A percentile compares a stretch with the other conserved stretches of the same genome.
Evolutionary conservation across 2,113 vertebrate genomes (phyloP).

Genomic region (Dendropsophus ebraccatus): DNA sequence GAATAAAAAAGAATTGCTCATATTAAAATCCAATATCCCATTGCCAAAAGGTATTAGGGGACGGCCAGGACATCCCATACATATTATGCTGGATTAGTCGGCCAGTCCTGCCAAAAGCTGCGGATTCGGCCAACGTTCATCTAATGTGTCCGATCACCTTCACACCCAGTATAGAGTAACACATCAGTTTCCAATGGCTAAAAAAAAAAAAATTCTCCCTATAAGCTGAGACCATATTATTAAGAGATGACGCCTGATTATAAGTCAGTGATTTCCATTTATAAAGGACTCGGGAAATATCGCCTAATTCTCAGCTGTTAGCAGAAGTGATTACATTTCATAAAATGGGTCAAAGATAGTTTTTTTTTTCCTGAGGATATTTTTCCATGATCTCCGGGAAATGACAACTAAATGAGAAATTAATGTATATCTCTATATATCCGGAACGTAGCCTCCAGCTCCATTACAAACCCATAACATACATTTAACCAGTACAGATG

Average conservation of each 20-base stretch:
- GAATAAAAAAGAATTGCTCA: too few relatives aligned
- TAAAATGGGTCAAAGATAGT: constrained; percentile 33
- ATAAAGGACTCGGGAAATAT: constrained; percentile 13
- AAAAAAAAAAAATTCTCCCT: neutral
- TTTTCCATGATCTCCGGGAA: constrained; percentile 21
- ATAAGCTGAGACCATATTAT: neutral
- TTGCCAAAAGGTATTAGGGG: neutral
- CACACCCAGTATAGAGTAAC: neutral
- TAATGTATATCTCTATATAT: constrained; percentile 33
- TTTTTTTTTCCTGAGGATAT: constrained; percentile 30
- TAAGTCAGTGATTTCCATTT: neutral
- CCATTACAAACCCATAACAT: neutral
- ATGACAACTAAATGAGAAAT: constrained; percentile 50
- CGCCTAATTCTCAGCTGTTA: constrained; percentile 10
- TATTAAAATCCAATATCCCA: too few relatives aligned
- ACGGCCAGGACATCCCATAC: neutral
- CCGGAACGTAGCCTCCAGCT: neutral
- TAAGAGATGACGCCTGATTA: neutral
- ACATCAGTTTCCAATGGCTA: neutral
- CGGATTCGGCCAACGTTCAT: too few relatives aligned
- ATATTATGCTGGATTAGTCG: too few relatives aligned
- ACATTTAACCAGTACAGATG: neutral
- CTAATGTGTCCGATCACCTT: too few relatives aligned
- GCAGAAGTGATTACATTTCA: constrained; percentile 22
- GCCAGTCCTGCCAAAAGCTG: too few relatives aligned